A percentile compares a stretch with the other conserved stretches of the same genome.
Evolutionary conservation across 1,140 invertebrate species (phyloP).

Genomic region (Gerris buenoi): DNA sequence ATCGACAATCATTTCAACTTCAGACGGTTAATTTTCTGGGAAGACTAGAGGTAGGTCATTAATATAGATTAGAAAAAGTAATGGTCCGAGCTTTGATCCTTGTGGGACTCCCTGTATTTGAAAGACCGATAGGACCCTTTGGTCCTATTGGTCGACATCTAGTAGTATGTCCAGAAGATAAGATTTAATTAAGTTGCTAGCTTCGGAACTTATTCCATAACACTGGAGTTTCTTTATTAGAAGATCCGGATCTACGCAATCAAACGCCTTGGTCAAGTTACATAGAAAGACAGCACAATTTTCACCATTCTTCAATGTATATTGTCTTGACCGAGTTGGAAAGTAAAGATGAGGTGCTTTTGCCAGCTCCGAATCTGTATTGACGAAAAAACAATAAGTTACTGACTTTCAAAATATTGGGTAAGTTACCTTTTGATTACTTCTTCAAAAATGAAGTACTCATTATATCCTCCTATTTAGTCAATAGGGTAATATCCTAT

Average conservation of each 20-base stretch:
- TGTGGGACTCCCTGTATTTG: background rate
- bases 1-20: background rate
- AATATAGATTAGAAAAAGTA: background rate
- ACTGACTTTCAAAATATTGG: no score
- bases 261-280: background rate
- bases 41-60: background rate
- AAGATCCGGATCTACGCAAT: background rate
- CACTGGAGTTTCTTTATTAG: background rate
- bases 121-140: background rate
- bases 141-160: no score
- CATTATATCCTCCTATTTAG: no score
- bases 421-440: no score
- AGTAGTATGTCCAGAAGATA: background rate
- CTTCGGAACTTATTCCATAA: background rate
- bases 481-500: no score
- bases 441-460: no score
- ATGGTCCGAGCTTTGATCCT: background rate
- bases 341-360: background rate
- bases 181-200: background rate
- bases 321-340: background rate
- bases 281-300: background rate
- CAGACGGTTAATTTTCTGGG: background rate
- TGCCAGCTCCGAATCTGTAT: no score
- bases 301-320: background rate
- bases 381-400: no score